Conservation (phyloP, 1,140 invertebrate genomes). For the Eufriesea mexicana region DNA sequence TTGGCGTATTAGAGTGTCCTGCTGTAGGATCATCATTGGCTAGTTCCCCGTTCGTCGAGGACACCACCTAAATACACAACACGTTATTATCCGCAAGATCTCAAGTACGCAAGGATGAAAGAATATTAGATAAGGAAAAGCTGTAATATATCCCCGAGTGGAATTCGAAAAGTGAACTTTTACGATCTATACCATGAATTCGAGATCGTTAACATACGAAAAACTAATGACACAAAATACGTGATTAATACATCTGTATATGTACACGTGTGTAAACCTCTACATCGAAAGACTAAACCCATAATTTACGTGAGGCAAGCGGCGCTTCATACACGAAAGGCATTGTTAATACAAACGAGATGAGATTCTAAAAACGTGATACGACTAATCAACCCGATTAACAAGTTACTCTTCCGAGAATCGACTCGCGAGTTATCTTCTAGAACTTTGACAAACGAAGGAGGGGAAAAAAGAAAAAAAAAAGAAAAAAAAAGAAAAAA, state of each 20-base stretch:
- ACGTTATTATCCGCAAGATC: conserved; percentile 12
- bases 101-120: background rate
- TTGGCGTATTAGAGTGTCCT: conserved; percentile 97
- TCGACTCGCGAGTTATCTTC: background rate
- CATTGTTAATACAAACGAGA: conserved; percentile 28
- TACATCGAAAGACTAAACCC: conserved; percentile 26
- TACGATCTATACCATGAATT: conserved; percentile 9
- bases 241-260: conserved; percentile 4
- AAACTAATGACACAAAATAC: conserved; percentile 22
- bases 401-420: conserved; percentile 18
- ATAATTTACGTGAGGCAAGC: conserved; percentile 40
- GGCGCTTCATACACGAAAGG: conserved; percentile 18
- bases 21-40: conserved; percentile 97
- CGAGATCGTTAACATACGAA: background rate
- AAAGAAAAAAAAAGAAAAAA: conserved; percentile 11
- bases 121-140: background rate
- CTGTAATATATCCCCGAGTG: background rate
- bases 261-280: conserved; percentile 10
- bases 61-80: conserved; percentile 91
- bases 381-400: conserved; percentile 27
- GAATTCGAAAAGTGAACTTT: background rate
- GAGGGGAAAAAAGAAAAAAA: background rate
- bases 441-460: background rate
- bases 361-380: conserved; percentile 27
- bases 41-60: conserved; percentile 97